phyloP scores from a whole-genome alignment of 2,888 invertebrate genomes.

The Pelosia muscerda region DNA sequence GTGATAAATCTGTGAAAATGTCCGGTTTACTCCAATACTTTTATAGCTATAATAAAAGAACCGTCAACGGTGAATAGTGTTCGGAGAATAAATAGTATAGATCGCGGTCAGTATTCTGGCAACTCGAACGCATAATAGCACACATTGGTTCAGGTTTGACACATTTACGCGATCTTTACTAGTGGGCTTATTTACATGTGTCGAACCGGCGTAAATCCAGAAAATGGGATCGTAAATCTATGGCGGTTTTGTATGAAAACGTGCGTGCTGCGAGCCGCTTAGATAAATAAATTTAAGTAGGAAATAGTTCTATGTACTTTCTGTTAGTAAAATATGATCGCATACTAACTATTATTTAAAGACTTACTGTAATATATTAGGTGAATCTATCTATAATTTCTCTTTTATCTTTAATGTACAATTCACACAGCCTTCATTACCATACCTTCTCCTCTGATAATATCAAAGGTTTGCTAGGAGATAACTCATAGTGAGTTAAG shows the following conservation, averaged over 20 bases:
- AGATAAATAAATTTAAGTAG: slow-evolving; percentile 33
- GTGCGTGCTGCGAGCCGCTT: slow-evolving; percentile 28
- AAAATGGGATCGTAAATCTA: slow-evolving; percentile 63
- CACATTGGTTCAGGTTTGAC: slow-evolving; percentile 73
- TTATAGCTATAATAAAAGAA: slow-evolving; percentile 85
- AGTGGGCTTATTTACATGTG: slow-evolving; percentile 63
- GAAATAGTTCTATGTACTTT: slow-evolving; percentile 36
- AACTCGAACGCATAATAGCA: slow-evolving; percentile 66
- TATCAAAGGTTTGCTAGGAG: too few species aligned
- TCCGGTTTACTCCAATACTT: slow-evolving; percentile 74
- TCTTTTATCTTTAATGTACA: too few species aligned
- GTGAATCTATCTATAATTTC: too few species aligned
- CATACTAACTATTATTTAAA: slow-evolving; percentile 8
- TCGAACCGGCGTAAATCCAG: slow-evolving; percentile 62
- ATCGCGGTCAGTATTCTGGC: slow-evolving; percentile 75
- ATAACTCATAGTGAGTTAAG: too few species aligned
- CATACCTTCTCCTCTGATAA: too few species aligned
- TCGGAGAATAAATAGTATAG: slow-evolving; percentile 77
- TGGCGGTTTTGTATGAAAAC: slow-evolving; percentile 40
- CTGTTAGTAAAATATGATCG: slow-evolving; percentile 24
- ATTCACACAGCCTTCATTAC: too few species aligned
- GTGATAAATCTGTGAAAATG: slow-evolving; percentile 82
- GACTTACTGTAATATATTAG: too few species aligned
- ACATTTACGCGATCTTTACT: slow-evolving; percentile 65
- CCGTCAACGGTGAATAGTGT: slow-evolving; percentile 79